Base-by-base conservation (phyloP, 2,888 invertebrate species). In the Idaea straminata region DNA sequence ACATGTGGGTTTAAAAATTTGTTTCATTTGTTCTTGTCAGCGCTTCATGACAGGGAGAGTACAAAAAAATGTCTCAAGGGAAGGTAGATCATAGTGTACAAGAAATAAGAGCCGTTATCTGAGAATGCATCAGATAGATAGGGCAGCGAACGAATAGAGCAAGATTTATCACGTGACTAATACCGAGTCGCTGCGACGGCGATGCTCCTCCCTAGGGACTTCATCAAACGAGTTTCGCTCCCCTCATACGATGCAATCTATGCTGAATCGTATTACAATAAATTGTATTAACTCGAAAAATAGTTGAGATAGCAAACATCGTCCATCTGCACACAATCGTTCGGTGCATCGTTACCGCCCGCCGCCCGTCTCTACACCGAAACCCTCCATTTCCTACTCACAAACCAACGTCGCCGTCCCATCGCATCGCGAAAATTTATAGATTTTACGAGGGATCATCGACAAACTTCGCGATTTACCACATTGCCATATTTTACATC, bases 201-300 rank as follows among this genome's bases (percentile, higher is more conserved):
- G 86, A 86, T 77, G 83, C 77, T 79, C 77, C 79, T 89, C 92
- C 91, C 91, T 72, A 77, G 89, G 85, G 92, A 91, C 87, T 89
- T 88, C 83, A 90, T 92, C 92, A 92, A 92, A 92, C 91, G 91
- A 92, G 92, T 89, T 92, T 89, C 83, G 85, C 86, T 92, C 91
- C 91, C 92, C 91, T 84, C 86, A 79, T 83, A 84, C 88, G 91
- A 91, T 91, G 91, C 92, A 92, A 92, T 92, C 92, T 92, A 91
- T 91, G 92, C 92, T 92, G 92, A 92, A 92, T 92, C 92, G 89
- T 90, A 92, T 92, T 92, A 92, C 92, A 91, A 92, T 92, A 92
- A 92, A 92, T 92, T 92, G 92, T 89, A 91, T 92, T 92, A 92
- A 91, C 91, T 92, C 89, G 91, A 91, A 91, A 92, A 91, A 92